A percentile compares a stretch with the other conserved stretches of the same genome.
Conservation (phyloP, 2,888 invertebrate genomes). For the Chorisops tibialis region DNA sequence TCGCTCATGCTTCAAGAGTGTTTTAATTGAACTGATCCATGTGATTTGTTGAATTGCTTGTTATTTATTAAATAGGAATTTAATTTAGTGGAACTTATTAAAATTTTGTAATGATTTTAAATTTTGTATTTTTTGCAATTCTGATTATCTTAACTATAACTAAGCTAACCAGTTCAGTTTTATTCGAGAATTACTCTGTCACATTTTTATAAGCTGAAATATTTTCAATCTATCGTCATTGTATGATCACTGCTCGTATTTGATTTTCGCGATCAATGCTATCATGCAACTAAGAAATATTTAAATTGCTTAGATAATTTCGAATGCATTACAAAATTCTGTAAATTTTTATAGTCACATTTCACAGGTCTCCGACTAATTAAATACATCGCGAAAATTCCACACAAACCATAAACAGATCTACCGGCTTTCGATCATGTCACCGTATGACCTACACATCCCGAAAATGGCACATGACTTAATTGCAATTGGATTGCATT, state of each 20-base stretch:
- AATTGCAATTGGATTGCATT: constrained; percentile 1
- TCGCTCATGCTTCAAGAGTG: constrained; percentile 31
- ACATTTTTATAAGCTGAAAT: no score
- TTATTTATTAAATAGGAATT: no score
- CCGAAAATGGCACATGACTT: constrained; percentile 7
- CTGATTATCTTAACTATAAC: no score
- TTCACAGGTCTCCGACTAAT: constrained; percentile 14
- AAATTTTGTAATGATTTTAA: not conserved
- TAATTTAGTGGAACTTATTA: not conserved
- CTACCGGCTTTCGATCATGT: no score
- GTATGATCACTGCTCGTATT: no score
- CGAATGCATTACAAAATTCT: not conserved
- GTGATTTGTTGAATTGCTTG: no score
- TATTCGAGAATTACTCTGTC: no score
- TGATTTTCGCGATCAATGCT: no score
- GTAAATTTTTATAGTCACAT: constrained; percentile 10
- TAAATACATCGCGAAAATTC: constrained; percentile 2
- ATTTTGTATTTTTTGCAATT: not conserved
- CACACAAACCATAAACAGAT: not conserved
- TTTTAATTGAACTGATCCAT: not conserved
- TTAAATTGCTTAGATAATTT: constrained; percentile 8
- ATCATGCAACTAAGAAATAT: no score
- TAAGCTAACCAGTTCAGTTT: no score
- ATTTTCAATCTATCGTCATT: no score
- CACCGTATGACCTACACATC: constrained; percentile 1